Base-by-base conservation (phyloP, 2,888 invertebrate species). In the Gymnosoma rotundatum region DNA sequence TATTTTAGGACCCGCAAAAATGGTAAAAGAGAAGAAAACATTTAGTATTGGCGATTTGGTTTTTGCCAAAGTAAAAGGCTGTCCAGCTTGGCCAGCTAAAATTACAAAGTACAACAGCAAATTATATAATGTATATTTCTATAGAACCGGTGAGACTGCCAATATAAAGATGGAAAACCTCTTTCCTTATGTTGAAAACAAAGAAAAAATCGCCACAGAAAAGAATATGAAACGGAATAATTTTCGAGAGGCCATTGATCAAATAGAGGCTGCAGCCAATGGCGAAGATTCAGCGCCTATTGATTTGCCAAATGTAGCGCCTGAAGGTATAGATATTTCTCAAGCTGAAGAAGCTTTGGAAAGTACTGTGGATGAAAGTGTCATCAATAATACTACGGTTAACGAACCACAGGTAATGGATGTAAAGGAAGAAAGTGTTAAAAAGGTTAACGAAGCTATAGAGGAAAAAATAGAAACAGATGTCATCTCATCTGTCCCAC, bases 161-260 rank as follows among this genome's bases (percentile, higher is more conserved):
- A n/a, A n/a, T n/a, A n/a, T n/a, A n/a, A n/a, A n/a, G n/a, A n/a
- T n/a, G 0, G 98, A 98, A 90, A 98, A 98, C 93, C 93, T 98
- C 21, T 97, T 95, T 90, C 95, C 95, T 72, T 98, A 97, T 90
- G 94, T 94, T 0, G 96, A 96, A 88, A 97, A 97, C 76, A 92
- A 92, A 80, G 92, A 95, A 94, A 87, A 97, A 95, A 92, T 96
- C 95, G 92, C 94, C 94, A 70, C 95, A 93, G 83, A 97, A 1
- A 92, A 96, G 89, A 94, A 95, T 0, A 94, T 96, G 87, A 97
- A 97, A 90, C 93, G 97, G 48, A 95, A 96, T 88, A 96, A 95
- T 92, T 98, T 97, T 90, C 96, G 96, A 81, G 97, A 98, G 89
- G 98, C 98, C 0, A 94, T 98, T 20, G 95, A 95, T 89, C 96